Evolutionary conservation across 1,140 invertebrate genomes (phyloP).

Genomic region (Drosophila bifasciata): DNA sequence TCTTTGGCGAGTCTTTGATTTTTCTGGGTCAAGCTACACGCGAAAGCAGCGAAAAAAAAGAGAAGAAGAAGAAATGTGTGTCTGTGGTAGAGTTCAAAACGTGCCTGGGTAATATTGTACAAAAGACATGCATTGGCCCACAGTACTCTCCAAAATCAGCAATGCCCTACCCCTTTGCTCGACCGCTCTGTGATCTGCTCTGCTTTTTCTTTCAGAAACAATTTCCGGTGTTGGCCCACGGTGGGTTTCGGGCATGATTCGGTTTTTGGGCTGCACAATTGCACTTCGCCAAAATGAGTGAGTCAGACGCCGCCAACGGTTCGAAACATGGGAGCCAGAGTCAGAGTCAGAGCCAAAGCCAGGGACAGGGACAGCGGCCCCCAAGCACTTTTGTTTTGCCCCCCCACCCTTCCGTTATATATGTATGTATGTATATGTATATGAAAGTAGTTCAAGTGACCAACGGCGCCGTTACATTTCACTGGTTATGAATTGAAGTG

Average conservation of each 20-base stretch:
- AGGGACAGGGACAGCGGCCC: no score
- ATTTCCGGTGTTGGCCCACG: slow-evolving; percentile 58
- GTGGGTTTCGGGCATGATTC: slow-evolving; percentile 1
- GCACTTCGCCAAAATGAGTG: slow-evolving; percentile 27
- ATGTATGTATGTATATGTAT: slow-evolving; percentile 12
- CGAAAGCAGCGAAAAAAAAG: slow-evolving; percentile 38
- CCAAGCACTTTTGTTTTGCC: neutral
- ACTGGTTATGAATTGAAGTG: slow-evolving; percentile 63
- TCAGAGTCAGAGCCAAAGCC: no score
- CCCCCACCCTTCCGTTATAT: neutral
- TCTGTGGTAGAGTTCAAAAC: slow-evolving; percentile 68
- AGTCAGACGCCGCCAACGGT: slow-evolving; percentile 4
- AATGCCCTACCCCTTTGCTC: neutral
- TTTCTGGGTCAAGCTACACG: slow-evolving; percentile 72
- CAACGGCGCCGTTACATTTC: slow-evolving; percentile 75
- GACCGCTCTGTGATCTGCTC: slow-evolving; percentile 19
- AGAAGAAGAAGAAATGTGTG: slow-evolving; percentile 24
- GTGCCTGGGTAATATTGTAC: slow-evolving; percentile 65
- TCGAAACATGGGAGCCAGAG: neutral
- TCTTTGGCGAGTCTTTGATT: slow-evolving; percentile 46
- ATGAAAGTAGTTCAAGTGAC: slow-evolving; percentile 75
- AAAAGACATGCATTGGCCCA: slow-evolving; percentile 49
- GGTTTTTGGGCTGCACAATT: slow-evolving; percentile 43
- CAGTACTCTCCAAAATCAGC: neutral
- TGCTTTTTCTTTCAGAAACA: slow-evolving; percentile 44